Evolutionary conservation across 2,113 vertebrate genomes (phyloP).

Genomic region (Regulus satrapa): DNA sequence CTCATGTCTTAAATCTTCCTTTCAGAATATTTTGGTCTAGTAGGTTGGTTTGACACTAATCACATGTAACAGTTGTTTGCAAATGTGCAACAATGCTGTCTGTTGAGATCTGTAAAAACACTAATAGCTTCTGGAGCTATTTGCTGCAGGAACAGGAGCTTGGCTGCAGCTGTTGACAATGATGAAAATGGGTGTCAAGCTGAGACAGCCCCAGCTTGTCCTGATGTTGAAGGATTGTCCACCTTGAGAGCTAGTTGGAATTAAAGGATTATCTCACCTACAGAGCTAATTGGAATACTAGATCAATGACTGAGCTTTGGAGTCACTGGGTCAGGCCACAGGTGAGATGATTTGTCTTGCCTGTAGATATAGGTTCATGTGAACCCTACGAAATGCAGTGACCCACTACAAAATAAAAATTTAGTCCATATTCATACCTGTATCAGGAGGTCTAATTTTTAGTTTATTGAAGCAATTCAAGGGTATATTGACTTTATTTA

Average conservation of each 20-base stretch:
- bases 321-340: neutral
- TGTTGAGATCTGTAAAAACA: conserved; percentile 13
- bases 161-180: conserved; percentile 5
- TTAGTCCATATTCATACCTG: neutral
- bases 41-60: conserved; percentile 4
- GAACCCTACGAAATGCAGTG: neutral
- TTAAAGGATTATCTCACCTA: neutral
- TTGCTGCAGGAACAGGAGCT: conserved; percentile 6
- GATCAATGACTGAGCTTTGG: neutral
- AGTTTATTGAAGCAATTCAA: neutral
- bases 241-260: neutral
- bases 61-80: conserved; percentile 2
- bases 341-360: conserved; percentile 1
- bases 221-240: neutral
- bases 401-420: neutral
- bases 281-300: neutral
- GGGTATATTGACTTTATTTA: neutral
- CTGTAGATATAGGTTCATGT: neutral
- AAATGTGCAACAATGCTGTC: conserved; percentile 41
- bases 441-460: neutral
- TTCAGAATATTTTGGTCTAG: neutral
- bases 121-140: neutral
- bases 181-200: neutral
- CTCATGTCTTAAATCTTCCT: neutral
- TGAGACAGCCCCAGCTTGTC: neutral